A percentile compares a stretch with the other conserved stretches of the same genome.
Conservation (phyloP, 2,888 invertebrate species). For the Diabrotica balteata region DNA sequence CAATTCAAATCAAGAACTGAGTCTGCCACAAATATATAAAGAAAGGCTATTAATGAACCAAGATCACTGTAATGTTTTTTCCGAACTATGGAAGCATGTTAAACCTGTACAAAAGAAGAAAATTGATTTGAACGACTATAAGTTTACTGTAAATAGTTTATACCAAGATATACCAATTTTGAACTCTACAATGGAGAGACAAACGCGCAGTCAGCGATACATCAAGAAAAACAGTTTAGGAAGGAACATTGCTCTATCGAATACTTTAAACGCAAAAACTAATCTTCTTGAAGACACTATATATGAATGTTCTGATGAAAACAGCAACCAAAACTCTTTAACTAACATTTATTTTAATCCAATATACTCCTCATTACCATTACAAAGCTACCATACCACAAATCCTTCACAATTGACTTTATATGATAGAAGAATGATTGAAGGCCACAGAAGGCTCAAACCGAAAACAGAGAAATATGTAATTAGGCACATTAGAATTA, state of each 20-base stretch:
- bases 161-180: conserved; percentile 37
- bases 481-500: conserved; percentile 69
- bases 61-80: conserved; percentile 34
- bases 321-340: conserved; percentile 48
- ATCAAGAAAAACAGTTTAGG: conserved; percentile 39
- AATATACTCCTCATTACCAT: conserved; percentile 45
- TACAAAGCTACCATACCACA: conserved; percentile 42
- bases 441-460: conserved; percentile 38
- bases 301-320: conserved; percentile 59
- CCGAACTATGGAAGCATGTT: conserved; percentile 44
- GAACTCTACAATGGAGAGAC: conserved; percentile 11
- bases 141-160: conserved; percentile 50
- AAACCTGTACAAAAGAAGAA: conserved; percentile 43
- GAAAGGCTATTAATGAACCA: conserved; percentile 45
- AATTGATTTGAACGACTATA: conserved; percentile 37
- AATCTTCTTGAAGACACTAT: conserved; percentile 58
- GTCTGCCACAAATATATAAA: conserved; percentile 51
- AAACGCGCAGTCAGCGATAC: conserved; percentile 20
- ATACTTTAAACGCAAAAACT: conserved; percentile 52
- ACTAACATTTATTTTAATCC: conserved; percentile 56
- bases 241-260: conserved; percentile 50
- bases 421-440: conserved; percentile 16
- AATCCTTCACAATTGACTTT: conserved; percentile 30
- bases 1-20: conserved; percentile 35
- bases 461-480: conserved; percentile 66